Base-by-base conservation (phyloP, 37 sponge, comb jelly and placozoan species). In the Eunapius fragilis region DNA sequence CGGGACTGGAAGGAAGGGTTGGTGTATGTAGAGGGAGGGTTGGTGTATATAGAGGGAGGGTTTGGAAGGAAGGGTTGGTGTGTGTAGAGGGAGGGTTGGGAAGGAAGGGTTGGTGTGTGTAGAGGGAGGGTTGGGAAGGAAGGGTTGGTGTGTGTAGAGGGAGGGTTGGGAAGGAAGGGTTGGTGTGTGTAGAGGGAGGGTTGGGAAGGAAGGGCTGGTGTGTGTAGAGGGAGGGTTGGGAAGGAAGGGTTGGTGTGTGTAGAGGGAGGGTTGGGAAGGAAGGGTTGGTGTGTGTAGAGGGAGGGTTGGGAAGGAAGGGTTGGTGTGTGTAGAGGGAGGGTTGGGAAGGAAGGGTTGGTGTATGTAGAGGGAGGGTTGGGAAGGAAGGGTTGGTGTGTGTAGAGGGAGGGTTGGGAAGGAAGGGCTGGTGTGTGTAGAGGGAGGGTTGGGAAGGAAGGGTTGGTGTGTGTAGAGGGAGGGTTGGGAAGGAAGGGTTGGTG, bases 1-100 rank as follows among this genome's bases (percentile, higher is more conserved):
- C 10, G 48, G 32, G 80, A 58, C 30, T 79, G 80, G 6, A 24
- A 58, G 80, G 50, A 45, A 0, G 68, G 50, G 80, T 50, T 38
- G 32, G 10, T 79, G 68, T 38, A 68, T 79, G 58, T n/a, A n/a
- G n/a, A n/a, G n/a, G n/a, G 80, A 36, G 80, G 6, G 48, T 79
- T n/a, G n/a, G 68, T 38, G 80, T 50, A 25, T 79, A 30, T 79
- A 68, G 0, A 13, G 32, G 80, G 80, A 36, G 48, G 32, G 80
- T 79, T 27, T 79, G 80, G 6, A 24, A 58, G 80, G 50, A 45
- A 0, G 68, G 50, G 80, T 50, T 38, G 32, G 10, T 79, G 68
- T 38, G 80, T 79, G 58, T n/a, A n/a, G n/a, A n/a, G n/a, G n/a
- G n/a, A n/a, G n/a, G n/a, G n/a, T n/a, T n/a, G n/a, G n/a, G n/a